Evolutionary conservation across 2,113 vertebrate genomes (phyloP).

Genomic region (Aptenodytes patagonicus): DNA sequence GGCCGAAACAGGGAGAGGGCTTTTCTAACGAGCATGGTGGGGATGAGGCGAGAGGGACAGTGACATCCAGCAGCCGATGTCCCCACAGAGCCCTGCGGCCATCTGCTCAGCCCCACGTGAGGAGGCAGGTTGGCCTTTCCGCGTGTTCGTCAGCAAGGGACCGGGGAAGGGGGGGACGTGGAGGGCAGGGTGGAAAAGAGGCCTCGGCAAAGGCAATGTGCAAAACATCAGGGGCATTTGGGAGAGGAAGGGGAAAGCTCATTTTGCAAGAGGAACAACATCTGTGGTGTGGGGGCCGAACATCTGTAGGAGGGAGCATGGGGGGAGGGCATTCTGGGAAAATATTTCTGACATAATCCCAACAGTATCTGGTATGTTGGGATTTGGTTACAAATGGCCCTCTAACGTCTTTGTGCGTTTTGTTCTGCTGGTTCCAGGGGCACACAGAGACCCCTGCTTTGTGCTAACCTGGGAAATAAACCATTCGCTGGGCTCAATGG

Average conservation of each 20-base stretch:
- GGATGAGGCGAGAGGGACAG: neutral
- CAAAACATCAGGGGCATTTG: constrained; percentile 55
- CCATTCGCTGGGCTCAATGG: constrained; percentile 52
- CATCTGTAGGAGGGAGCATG: constrained; percentile 66
- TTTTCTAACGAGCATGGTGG: neutral
- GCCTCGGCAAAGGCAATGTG: neutral
- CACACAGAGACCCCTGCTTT: constrained; percentile 62
- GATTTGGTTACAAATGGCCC: constrained; percentile 75
- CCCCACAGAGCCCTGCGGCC: neutral
- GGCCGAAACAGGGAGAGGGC: neutral
- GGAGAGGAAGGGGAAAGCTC: constrained; percentile 55
- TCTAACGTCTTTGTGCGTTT: constrained; percentile 68
- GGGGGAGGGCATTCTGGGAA: constrained; percentile 71
- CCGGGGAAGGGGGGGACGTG: accelerated
- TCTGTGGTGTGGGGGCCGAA: constrained; percentile 67
- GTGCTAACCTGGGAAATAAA: constrained; percentile 72
- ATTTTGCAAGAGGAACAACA: constrained; percentile 68
- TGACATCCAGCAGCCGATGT: neutral
- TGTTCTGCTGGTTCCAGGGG: constrained; percentile 71
- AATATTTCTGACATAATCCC: constrained; percentile 75
- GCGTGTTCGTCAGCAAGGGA: accelerated
- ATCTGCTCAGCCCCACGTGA: accelerated
- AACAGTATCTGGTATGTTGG: constrained; percentile 72
- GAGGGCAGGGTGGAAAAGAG: constrained; percentile 13
- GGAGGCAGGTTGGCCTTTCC: neutral